Evolutionary conservation across 2,113 vertebrate species (phyloP).

Genomic region (Stercorarius parasiticus): DNA sequence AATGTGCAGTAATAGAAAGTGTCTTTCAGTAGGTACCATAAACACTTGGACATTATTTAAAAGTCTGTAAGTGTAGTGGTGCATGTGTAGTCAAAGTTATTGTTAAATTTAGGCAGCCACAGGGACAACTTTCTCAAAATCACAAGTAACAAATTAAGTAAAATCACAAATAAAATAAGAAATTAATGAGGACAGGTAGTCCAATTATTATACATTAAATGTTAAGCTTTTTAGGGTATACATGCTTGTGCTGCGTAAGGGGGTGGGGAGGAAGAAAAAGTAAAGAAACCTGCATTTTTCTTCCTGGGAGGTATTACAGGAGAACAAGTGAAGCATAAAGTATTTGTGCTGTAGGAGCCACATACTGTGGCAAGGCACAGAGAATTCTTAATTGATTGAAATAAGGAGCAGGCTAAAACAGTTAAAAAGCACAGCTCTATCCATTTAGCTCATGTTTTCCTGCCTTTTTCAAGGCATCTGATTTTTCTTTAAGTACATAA

Average conservation of each 20-base stretch:
- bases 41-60: not conserved
- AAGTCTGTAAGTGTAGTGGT: not conserved
- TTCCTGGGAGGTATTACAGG: not conserved
- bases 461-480: not conserved
- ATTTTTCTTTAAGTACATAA: constrained; percentile 22
- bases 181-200: not conserved
- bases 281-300: not conserved
- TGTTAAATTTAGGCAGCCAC: not conserved
- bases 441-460: not conserved
- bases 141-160: not conserved
- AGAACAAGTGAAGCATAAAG: constrained; percentile 27
- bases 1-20: not conserved
- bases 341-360: constrained; percentile 5
- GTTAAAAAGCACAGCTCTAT: constrained; percentile 2
- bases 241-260: not conserved
- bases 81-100: not conserved
- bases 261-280: not conserved
- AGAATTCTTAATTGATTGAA: constrained; percentile 43
- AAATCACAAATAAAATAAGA: not conserved
- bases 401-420: not conserved
- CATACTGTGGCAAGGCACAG: constrained; percentile 42
- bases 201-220: not conserved
- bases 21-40: not conserved
- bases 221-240: not conserved
- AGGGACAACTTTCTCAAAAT: not conserved